A percentile compares a stretch with the other conserved stretches of the same genome.
Conservation (phyloP, 2,888 invertebrate species). For the Limnephilus rhombicus region DNA sequence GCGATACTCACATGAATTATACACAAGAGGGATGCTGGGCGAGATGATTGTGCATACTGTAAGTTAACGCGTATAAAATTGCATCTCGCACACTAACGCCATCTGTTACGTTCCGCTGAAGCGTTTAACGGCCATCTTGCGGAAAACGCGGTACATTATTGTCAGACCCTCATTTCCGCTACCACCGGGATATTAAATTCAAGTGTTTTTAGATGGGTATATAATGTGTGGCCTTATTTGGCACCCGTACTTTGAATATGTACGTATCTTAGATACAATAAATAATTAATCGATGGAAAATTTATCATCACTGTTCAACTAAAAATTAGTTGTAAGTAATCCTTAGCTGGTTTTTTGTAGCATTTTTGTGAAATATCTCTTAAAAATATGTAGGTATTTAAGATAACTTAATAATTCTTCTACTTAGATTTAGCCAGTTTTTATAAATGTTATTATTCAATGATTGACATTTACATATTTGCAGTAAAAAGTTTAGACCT, state of each 20-base stretch:
- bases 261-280: not conserved
- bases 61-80: conserved; percentile 56
- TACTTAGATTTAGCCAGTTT: no score
- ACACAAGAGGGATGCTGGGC: conserved; percentile 2
- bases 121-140: conserved; percentile 39
- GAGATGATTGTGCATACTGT: conserved; percentile 46
- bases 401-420: no score
- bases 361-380: no score
- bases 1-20: conserved; percentile 42
- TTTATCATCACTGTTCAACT: not conserved
- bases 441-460: no score
- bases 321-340: no score
- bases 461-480: no score
- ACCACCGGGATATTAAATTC: not conserved
- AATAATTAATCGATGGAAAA: not conserved
- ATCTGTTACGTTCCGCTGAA: conserved; percentile 52
- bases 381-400: no score
- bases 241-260: not conserved
- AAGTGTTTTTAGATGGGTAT: not conserved
- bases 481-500: no score
- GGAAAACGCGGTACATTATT: conserved; percentile 34
- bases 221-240: not conserved
- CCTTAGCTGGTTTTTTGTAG: no score
- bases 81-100: conserved; percentile 50
- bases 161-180: not conserved